Percentiles rank a stretch among this genome's conserved stretches.
phyloP scores from a whole-genome alignment of 92 coral and sea anemone species.

The Phenganax stokvisi region DNA sequence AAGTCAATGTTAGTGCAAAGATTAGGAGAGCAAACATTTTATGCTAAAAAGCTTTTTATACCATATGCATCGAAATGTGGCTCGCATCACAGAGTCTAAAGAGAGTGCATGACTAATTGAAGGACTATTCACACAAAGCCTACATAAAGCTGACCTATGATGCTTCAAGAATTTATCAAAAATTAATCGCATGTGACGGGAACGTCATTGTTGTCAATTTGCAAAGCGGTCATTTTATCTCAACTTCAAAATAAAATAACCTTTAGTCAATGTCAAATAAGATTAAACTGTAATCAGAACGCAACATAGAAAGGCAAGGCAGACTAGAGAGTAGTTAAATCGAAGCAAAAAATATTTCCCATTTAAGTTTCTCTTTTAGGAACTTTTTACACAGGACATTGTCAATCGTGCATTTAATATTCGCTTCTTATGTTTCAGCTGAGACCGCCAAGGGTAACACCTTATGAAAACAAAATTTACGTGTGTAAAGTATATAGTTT shows the following conservation, averaged over 20 bases:
- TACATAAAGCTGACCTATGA: slow-evolving; percentile 4
- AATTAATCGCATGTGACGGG: neutral
- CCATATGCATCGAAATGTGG: slow-evolving; percentile 38
- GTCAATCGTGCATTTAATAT: no score
- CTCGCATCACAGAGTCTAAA: neutral
- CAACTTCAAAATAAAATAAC: neutral
- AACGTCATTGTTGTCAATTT: neutral
- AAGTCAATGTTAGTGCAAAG: slow-evolving; percentile 17
- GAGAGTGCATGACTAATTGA: neutral
- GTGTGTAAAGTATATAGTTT: no score
- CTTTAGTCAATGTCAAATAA: neutral
- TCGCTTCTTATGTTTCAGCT: no score
- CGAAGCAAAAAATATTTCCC: no score
- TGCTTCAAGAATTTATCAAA: neutral
- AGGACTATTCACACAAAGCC: neutral
- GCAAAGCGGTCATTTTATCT: slow-evolving; percentile 22
- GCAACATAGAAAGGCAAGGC: neutral
- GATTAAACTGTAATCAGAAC: neutral
- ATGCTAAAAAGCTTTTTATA: slow-evolving; percentile 28
- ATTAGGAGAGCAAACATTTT: slow-evolving; percentile 23
- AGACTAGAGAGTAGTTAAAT: no score
- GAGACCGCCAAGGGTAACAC: no score
- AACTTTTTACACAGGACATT: no score
- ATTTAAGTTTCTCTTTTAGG: no score
- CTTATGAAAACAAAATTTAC: no score